Base-by-base conservation (phyloP, 2,797 vertebrate genomes). In the Scomberomorus guttatus region DNA sequence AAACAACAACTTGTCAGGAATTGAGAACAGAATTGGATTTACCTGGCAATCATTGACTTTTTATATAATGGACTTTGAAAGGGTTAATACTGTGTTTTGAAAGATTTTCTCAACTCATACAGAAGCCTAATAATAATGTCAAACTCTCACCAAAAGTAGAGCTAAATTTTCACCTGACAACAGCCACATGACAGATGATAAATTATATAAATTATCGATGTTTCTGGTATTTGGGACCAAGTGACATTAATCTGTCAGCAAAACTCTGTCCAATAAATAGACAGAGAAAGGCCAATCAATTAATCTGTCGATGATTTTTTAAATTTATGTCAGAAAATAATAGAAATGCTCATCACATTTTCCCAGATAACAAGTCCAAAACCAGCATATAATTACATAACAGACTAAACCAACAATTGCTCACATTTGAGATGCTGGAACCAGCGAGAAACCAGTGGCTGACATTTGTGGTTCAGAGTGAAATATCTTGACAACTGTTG, bases 21-120 rank as follows among this genome's bases (percentile, higher is more conserved):
- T 55, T 74, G 22, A 59, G 37, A 15, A 29, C 22, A 44, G 62
- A 54, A 48, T 44, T 62, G 24, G 42, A 42, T 71, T 61, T 46
- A 37, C 52, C 1, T 65, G 48, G 34, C 18, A 48, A 32, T 37
- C 25, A 11, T 51, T 39, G 20, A n/a, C 32, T 57, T 34, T 50
- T 25, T 17, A 44, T 10, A 48, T 71, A 32, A 59, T 54, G 34
- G 63, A 29, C 34, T 54, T 18, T n/a, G 5, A 17, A 46, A 46
- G 14, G 44, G 5, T 0, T 17, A 13, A 22, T 46, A 46, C 14
- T 46, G 24, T 25, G 12, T 37, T 4, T 46, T 29, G 9, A 58
- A 46, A 77, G 17, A 17, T 50, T 63, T 74, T 65, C 10, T 65
- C 29, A 73, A 24, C 20, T 55, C 15, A 44, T 20, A 32, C 7